phyloP scores from a whole-genome alignment of 1,140 invertebrate genomes.

The Oryctes rhinoceros region DNA sequence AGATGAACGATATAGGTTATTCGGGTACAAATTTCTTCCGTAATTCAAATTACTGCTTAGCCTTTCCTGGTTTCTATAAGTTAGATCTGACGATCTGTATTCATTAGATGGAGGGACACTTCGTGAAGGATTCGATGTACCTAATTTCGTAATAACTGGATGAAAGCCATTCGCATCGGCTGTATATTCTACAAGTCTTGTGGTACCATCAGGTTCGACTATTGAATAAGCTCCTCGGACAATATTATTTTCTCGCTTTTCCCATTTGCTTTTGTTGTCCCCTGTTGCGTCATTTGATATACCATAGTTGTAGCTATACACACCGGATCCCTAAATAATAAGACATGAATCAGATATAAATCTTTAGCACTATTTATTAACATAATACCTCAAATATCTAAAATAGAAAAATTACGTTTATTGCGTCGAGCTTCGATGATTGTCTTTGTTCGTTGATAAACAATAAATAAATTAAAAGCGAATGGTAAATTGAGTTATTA shows the following conservation, averaged over 20 bases:
- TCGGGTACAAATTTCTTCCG: neutral
- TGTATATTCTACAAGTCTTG: slow-evolving; percentile 63
- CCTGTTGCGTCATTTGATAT: slow-evolving; percentile 64
- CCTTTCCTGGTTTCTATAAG: neutral
- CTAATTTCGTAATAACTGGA: slow-evolving; percentile 59
- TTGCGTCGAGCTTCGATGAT: too few species aligned
- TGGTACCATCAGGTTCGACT: slow-evolving; percentile 63
- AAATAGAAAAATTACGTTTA: too few species aligned
- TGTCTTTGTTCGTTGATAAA: too few species aligned
- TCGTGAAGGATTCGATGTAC: slow-evolving; percentile 29
- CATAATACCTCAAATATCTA: too few species aligned
- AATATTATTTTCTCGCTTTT: slow-evolving; percentile 62
- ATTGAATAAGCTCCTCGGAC: slow-evolving; percentile 63
- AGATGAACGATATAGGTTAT: neutral
- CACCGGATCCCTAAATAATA: neutral
- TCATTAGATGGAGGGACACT: neutral
- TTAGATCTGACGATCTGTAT: neutral
- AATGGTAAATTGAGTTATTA: too few species aligned
- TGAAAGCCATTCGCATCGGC: slow-evolving; percentile 63
- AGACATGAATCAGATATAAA: neutral
- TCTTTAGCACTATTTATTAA: neutral
- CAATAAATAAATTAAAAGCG: too few species aligned
- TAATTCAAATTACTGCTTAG: neutral
- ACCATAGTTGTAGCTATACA: slow-evolving; percentile 55
- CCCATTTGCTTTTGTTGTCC: slow-evolving; percentile 64